These are phyloP conservation scores for Olivierus martensii DNA, from an alignment of 1,140 invertebrate genomes.

Conservation along the genomic window DNA sequence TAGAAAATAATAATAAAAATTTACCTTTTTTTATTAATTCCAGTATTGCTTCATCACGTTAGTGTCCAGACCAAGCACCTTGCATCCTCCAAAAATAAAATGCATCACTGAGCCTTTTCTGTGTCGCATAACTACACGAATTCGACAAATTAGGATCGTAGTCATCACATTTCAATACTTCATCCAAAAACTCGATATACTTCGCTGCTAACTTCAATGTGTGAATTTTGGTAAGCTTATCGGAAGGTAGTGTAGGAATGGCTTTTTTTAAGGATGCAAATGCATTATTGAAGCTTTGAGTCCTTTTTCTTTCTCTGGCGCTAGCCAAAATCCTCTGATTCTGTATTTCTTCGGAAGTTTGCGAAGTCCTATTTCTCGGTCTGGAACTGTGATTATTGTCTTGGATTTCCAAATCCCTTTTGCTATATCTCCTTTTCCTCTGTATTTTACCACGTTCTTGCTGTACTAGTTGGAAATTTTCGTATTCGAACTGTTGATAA, in stretches of 20 bases:
- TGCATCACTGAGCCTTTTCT: slow-evolving; percentile 83
- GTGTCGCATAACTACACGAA: slow-evolving; percentile 58
- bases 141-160: slow-evolving; percentile 29
- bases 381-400: too few species aligned
- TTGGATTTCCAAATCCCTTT: too few species aligned
- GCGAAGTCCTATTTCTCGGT: too few species aligned
- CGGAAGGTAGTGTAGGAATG: slow-evolving; percentile 92
- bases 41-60: too few species aligned
- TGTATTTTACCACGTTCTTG: too few species aligned
- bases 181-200: slow-evolving; percentile 89
- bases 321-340: slow-evolving; percentile 85
- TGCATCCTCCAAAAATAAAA: slow-evolving; percentile 97
- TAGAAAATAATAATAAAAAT: too few species aligned
- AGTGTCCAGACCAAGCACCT: too few species aligned
- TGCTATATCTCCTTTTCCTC: too few species aligned
- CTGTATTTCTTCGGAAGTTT: slow-evolving; percentile 22
- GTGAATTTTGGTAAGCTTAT: slow-evolving; percentile 97
- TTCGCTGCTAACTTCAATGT: slow-evolving; percentile 86
- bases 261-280: slow-evolving; percentile 83
- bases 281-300: slow-evolving; percentile 92
- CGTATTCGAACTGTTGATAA: too few species aligned
- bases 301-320: slow-evolving; percentile 89
- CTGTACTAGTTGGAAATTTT: too few species aligned
- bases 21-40: too few species aligned
- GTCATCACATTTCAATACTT: slow-evolving; percentile 42